Base-by-base conservation (phyloP, 1,140 invertebrate species). In the Brachionus asplanchnoidis region DNA sequence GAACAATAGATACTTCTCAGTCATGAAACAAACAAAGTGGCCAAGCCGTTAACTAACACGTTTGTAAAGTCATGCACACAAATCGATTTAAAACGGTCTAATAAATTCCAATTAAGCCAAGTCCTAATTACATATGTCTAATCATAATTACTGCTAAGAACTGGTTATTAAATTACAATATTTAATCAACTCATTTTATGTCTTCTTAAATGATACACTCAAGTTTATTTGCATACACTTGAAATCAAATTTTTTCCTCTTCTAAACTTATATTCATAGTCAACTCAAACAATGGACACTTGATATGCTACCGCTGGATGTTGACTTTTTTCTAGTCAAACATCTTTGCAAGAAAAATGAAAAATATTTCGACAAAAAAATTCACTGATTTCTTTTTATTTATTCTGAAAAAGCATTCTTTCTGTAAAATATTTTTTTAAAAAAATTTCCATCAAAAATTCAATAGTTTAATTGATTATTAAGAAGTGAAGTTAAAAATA, bases 141-240 rank as follows among this genome's bases (percentile, higher is more conserved):
- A 68, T 68, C 26, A 68, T 68, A 68, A 68, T 68, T 68, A 68
- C 65, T 68, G 32, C 65, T 68, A 68, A 68, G 65, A 68, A 28
- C 32, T 68, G 65, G 26, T 68, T 68, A 68, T 68, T 68, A 68
- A 68, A 68, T 68, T 68, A 68, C 65, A 68, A 68, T 32, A 68
- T 56, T 56, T 56, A 56, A 56, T 56, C 53, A 56, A 23, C 53
- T 56, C 53, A 56, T 56, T 56, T 56, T 56, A 56, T 56, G 53
- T 56, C 53, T 56, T 56, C 53, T 56, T 56, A 20, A 56, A 56
- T 17, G 53, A 56, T 56, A 56, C 53, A 56, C 53, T 56, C 17
- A 56, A 56, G 53, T 56, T 56, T 56, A 56, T 56, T 56, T 56
- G 53, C 53, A 56, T 56, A 23, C 53, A 56, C 53, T 56, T 56